Conservation (phyloP, 2,113 vertebrate genomes). For the Amphiprion percula region DNA sequence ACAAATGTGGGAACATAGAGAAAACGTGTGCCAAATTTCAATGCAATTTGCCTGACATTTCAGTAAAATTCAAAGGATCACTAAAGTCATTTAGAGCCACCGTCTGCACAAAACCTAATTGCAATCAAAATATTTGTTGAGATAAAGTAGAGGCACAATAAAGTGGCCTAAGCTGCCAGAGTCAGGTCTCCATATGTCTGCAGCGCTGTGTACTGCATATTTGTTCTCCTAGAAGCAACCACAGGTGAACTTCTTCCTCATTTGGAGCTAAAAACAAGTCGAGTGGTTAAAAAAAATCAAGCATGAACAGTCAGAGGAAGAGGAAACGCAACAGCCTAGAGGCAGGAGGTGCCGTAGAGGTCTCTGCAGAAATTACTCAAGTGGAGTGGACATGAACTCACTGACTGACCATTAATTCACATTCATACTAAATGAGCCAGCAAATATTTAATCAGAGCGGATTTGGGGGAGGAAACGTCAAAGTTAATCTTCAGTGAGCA, state of each 20-base stretch:
- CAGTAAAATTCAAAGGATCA: too few relatives aligned
- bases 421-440: slow-evolving; percentile 77
- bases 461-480: slow-evolving; percentile 65
- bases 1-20: neutral
- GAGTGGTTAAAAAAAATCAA: neutral
- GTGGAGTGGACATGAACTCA: slow-evolving; percentile 56
- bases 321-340: slow-evolving; percentile 34
- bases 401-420: slow-evolving; percentile 72
- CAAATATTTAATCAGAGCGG: slow-evolving; percentile 77
- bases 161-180: neutral
- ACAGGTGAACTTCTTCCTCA: neutral
- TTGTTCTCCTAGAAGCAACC: neutral
- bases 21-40: too few relatives aligned
- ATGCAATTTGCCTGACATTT: too few relatives aligned
- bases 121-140: neutral
- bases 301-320: neutral
- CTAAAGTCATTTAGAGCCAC: too few relatives aligned
- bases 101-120: neutral
- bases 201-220: neutral
- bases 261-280: neutral
- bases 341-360: neutral
- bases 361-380: slow-evolving; percentile 48
- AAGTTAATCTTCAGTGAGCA: slow-evolving; percentile 68
- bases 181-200: neutral
- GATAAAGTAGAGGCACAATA: neutral